Conservation (phyloP, 1,140 invertebrate genomes). For the Papilio machaon region DNA sequence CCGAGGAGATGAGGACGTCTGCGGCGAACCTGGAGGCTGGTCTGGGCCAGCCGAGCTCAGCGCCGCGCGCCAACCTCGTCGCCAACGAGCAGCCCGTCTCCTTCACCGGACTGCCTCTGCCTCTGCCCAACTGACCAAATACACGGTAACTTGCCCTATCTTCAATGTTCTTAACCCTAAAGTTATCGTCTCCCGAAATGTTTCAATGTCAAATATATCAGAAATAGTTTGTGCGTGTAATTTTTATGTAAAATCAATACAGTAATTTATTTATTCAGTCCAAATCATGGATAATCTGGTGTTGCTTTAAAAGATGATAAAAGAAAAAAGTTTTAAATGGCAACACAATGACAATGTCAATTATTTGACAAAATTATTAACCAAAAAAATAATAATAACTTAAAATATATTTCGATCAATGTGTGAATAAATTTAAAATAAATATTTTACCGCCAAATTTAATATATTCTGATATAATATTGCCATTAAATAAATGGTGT, state of each 20-base stretch:
- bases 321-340: background rate
- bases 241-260: too few relatives aligned
- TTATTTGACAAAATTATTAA: slow-evolving; percentile 10
- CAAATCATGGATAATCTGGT: too few relatives aligned
- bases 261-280: too few relatives aligned
- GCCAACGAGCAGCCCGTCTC: slow-evolving; percentile 89
- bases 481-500: slow-evolving; percentile 8
- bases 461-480: background rate
- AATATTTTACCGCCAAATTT: slow-evolving; percentile 10
- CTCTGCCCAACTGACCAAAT: slow-evolving; percentile 66
- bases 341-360: background rate
- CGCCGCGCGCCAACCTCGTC: slow-evolving; percentile 86
- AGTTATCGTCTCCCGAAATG: background rate
- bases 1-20: slow-evolving; percentile 88
- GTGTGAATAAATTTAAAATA: background rate
- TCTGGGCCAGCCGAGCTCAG: slow-evolving; percentile 61
- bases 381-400: too few relatives aligned
- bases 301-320: too few relatives aligned
- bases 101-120: slow-evolving; percentile 84
- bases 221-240: background rate
- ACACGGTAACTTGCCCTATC: slow-evolving; percentile 23
- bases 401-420: too few relatives aligned
- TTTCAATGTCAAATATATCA: background rate
- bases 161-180: background rate
- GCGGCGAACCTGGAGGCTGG: slow-evolving; percentile 79